Evolutionary conservation across 1,140 invertebrate genomes (phyloP).

Genomic region (Marisa cornuarietis): DNA sequence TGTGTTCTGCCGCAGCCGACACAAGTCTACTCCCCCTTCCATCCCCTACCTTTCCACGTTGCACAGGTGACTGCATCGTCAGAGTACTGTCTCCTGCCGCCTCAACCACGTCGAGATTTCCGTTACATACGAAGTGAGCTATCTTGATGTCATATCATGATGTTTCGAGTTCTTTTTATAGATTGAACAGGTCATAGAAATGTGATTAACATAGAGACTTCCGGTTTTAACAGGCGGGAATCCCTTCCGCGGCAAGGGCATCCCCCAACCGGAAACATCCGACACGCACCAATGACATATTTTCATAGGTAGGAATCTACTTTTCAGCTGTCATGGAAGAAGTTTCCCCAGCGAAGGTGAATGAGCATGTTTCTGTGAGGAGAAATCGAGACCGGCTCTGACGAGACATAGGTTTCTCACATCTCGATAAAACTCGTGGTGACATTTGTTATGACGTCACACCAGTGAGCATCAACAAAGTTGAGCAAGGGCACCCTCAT

Average conservation of each 20-base stretch:
- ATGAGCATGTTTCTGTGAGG: background rate
- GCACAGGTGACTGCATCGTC: no score
- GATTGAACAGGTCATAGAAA: slow-evolving; percentile 7
- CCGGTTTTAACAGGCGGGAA: slow-evolving; percentile 34
- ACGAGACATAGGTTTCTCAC: slow-evolving; percentile 17
- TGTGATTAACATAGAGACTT: slow-evolving; percentile 25
- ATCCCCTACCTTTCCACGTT: no score
- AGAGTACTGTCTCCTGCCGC: no score
- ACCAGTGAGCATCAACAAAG: slow-evolving; percentile 39
- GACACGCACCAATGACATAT: slow-evolving; percentile 29
- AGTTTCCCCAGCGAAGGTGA: background rate
- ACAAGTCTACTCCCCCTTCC: no score
- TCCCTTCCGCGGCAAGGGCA: slow-evolving; percentile 36
- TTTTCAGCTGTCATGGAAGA: slow-evolving; percentile 2
- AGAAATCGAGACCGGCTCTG: slow-evolving; percentile 11
- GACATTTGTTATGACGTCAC: slow-evolving; percentile 37
- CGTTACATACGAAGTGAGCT: no score
- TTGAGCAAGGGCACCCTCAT: slow-evolving; percentile 39
- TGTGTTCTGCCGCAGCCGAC: no score
- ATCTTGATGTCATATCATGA: no score
- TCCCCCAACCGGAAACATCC: slow-evolving; percentile 42
- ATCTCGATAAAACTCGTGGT: slow-evolving; percentile 42
- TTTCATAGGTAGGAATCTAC: slow-evolving; percentile 3
- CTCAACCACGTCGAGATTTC: no score
- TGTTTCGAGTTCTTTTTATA: background rate